phyloP scores from a whole-genome alignment of 2,113 vertebrate species.

The Heterotis niloticus region DNA sequence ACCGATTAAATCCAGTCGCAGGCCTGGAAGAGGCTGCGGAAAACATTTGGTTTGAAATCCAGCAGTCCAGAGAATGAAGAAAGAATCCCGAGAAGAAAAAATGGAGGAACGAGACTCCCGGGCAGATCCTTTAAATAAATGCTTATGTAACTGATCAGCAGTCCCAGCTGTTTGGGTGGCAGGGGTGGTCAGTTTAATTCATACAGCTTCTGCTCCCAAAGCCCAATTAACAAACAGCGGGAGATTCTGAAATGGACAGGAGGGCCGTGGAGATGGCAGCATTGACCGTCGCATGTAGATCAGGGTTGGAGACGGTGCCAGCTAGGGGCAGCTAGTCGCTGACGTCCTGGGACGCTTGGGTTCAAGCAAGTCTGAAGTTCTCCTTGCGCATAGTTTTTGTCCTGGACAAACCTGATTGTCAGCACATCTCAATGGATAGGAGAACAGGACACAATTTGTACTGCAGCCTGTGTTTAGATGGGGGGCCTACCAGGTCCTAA shows the following conservation, averaged over 20 bases:
- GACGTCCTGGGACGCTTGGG: not conserved
- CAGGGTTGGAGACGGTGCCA: conserved; percentile 35
- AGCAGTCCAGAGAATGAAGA: conserved; percentile 25
- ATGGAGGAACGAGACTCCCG: not conserved
- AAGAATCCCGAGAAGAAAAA: conserved; percentile 15
- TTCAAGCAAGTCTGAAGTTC: not conserved
- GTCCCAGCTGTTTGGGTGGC: conserved; percentile 35
- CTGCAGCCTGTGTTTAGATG: too few relatives aligned
- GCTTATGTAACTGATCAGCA: conserved; percentile 42
- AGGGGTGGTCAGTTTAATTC: conserved; percentile 37
- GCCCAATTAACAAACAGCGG: conserved; percentile 30
- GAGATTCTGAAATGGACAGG: not conserved
- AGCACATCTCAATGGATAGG: too few relatives aligned
- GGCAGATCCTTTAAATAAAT: conserved; percentile 30
- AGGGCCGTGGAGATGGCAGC: not conserved
- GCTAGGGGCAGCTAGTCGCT: conserved; percentile 57
- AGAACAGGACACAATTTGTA: too few relatives aligned
- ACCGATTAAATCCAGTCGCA: conserved; percentile 55
- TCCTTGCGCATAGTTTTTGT: too few relatives aligned
- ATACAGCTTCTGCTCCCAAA: conserved; percentile 30
- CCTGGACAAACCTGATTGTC: too few relatives aligned
- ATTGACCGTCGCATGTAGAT: not conserved
- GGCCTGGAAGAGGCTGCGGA: conserved; percentile 50
- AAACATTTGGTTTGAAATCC: conserved; percentile 47
- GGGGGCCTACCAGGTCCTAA: too few relatives aligned